Conservation (phyloP, 2,797 vertebrate genomes). For the Pseudomugil tenellus region DNA sequence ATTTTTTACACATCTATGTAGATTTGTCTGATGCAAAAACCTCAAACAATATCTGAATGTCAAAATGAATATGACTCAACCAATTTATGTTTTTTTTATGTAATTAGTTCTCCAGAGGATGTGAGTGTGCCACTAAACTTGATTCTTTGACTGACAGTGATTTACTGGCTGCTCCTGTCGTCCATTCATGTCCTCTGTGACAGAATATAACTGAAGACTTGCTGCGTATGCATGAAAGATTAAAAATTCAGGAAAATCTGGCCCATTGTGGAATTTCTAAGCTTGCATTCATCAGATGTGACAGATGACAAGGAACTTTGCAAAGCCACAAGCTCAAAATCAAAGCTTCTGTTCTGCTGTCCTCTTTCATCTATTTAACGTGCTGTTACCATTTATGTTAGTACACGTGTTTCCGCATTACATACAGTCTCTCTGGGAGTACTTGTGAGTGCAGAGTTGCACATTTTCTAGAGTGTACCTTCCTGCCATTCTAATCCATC, state of each 20-base stretch:
- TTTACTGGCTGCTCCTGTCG: constrained; percentile 12
- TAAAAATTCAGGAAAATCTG: constrained; percentile 30
- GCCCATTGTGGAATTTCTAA: constrained; percentile 16
- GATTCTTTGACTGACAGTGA: constrained; percentile 13
- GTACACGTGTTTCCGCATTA: constrained; percentile 30
- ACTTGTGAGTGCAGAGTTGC: constrained; percentile 43
- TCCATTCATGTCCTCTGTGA: constrained; percentile 21
- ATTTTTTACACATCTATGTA: not conserved
- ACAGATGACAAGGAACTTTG: constrained; percentile 49
- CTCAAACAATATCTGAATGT: constrained; percentile 4
- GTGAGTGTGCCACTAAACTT: constrained; percentile 11
- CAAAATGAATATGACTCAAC: constrained; percentile 3
- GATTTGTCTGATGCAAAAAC: constrained; percentile 4
- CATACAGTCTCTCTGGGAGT: constrained; percentile 34
- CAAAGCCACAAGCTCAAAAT: constrained; percentile 42
- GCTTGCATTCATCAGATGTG: constrained; percentile 44
- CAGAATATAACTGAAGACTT: constrained; percentile 15
- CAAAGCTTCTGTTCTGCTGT: constrained; percentile 42
- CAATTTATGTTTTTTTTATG: constrained; percentile 11
- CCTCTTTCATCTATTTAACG: constrained; percentile 33
- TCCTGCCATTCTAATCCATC: constrained; percentile 38
- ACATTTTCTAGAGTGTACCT: constrained; percentile 51
- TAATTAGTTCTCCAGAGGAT: constrained; percentile 33
- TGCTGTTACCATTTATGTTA: constrained; percentile 6
- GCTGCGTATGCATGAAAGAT: constrained; percentile 36